Conservation (phyloP, 37 sponge, comb jelly and placozoan genomes). For the Tethya wilhelma region DNA sequence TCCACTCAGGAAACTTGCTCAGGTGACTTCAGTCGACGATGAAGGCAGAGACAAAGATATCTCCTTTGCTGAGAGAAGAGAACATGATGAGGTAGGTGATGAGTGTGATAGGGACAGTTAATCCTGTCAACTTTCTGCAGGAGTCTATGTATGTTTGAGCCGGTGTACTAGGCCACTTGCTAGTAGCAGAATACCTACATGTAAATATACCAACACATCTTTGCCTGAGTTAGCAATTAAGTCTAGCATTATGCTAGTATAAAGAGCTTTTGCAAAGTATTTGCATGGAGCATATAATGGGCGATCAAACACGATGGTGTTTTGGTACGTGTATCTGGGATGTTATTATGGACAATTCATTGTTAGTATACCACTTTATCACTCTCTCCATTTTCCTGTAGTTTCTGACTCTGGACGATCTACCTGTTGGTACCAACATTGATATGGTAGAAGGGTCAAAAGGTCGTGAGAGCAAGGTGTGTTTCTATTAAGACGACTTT, state of each 20-base stretch:
- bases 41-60: conserved; percentile 66
- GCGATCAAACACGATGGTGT: too few relatives aligned
- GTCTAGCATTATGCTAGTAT: too few relatives aligned
- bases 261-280: too few relatives aligned
- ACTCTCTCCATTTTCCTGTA: conserved; percentile 3
- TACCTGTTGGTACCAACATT: conserved; percentile 71
- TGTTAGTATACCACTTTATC: not conserved
- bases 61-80: conserved; percentile 49
- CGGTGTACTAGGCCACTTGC: not conserved
- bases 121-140: not conserved
- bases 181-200: too few relatives aligned
- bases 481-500: too few relatives aligned
- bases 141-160: not conserved
- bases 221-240: too few relatives aligned
- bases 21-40: conserved; percentile 62
- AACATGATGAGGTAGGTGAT: conserved; percentile 11
- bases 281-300: too few relatives aligned
- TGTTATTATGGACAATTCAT: not conserved
- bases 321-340: too few relatives aligned
- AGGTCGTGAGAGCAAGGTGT: not conserved
- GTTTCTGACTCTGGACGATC: conserved; percentile 81
- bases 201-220: too few relatives aligned
- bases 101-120: not conserved
- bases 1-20: conserved; percentile 45
- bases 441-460: conserved; percentile 66